Base-by-base conservation (phyloP, 2,113 vertebrate genomes). In the Oryzias woworae region DNA sequence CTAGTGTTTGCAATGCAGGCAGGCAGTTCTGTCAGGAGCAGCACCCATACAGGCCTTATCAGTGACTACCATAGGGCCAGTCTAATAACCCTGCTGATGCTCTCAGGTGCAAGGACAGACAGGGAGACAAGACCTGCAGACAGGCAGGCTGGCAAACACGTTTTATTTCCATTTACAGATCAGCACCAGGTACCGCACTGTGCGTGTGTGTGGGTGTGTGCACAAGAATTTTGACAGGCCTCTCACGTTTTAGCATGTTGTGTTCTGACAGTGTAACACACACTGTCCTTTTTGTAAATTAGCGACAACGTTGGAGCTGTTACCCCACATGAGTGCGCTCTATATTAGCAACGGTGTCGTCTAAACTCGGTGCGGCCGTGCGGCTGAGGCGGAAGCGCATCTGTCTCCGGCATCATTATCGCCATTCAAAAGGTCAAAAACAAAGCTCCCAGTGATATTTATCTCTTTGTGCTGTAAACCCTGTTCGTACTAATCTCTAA, bases 81-180 rank as follows among this genome's bases (percentile, higher is more conserved):
- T 86, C 87, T 91, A 92, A 93, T 90, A 89, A 89, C 87, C 81
- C 73, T 57, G 67, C 59, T 85, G 88, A 88, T 83, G 84, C 68
- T 67, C 75, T 28, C 66, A 46, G 3, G 64, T 17, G 73, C 59
- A 6, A 36, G 53, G 78, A 81, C 80, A 54, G 77, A 72, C 74
- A 10, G 68, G 68, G 26, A 67, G 64, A 85, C 36, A 46, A 65
- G 55, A 75, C 57, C 54, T 36, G 66, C 53, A 56, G 71, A 69
- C 82, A 62, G 81, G 75, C 63, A 28, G 69, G 64, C 41, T 24
- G 66, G 76, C 84, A 71, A 36, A 36, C 36, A 36, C 81, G 70
- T 89, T 89, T 87, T 85, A 81, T 75, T 89, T 73, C 79, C 85
- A 71, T 63, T 75, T 87, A 67, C 74, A 82, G 67, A 82, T 72